A percentile compares a stretch with the other conserved stretches of the same genome.
These are phyloP conservation scores for Adelges cooleyi DNA, from an alignment of 1,140 invertebrate species.

Conservation along the genomic window DNA sequence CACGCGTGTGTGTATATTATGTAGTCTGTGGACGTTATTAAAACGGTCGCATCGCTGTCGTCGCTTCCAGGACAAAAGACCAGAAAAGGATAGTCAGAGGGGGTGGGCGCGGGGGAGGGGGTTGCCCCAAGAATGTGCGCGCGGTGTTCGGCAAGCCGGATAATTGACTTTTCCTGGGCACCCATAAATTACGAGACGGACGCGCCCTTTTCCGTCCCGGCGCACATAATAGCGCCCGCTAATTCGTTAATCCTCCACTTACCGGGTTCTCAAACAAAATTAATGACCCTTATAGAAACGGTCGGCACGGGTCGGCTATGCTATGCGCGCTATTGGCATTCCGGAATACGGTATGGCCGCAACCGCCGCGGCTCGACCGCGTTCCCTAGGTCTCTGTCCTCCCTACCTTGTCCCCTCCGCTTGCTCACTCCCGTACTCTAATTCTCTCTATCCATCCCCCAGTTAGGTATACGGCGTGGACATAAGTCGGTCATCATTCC, in stretches of 20 bases:
- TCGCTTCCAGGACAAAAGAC: not conserved
- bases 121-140: slow-evolving; percentile 3
- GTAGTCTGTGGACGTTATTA: slow-evolving; percentile 2
- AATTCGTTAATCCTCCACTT: slow-evolving; percentile 28
- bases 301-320: not conserved
- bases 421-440: not conserved
- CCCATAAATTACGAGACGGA: slow-evolving; percentile 22
- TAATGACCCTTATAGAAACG: slow-evolving; percentile 27
- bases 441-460: too few relatives aligned
- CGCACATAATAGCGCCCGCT: slow-evolving; percentile 17
- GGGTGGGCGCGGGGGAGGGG: not conserved
- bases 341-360: not conserved
- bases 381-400: too few relatives aligned
- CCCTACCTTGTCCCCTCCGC: not conserved
- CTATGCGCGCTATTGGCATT: slow-evolving; percentile 12
- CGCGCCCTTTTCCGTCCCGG: slow-evolving; percentile 21
- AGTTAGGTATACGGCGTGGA: too few relatives aligned
- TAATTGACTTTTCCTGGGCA: slow-evolving; percentile 24
- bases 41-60: not conserved
- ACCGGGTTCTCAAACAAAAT: slow-evolving; percentile 27
- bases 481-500: too few relatives aligned
- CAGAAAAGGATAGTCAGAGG: not conserved
- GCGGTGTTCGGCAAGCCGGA: slow-evolving; percentile 9
- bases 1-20: not conserved
- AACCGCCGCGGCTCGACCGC: too few relatives aligned